Percentiles rank a stretch among this genome's conserved stretches.
phyloP scores from a whole-genome alignment of 2,113 vertebrate genomes.

The Brachypteracias leptosomus region DNA sequence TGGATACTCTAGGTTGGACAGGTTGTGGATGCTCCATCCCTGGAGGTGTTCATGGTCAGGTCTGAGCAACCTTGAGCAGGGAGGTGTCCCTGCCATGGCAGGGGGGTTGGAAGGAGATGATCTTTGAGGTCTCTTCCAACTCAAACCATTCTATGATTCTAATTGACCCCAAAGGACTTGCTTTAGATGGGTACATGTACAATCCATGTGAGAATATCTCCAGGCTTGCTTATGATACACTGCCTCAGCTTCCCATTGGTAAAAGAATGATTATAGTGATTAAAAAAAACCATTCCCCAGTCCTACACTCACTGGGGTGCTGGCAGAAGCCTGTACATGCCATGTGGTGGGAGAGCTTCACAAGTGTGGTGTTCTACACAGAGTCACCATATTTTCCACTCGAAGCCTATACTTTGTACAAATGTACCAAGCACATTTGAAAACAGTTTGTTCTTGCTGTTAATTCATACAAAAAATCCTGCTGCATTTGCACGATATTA shows the following conservation, averaged over 20 bases:
- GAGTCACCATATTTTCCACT: not conserved
- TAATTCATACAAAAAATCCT: not conserved
- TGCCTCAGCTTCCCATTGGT: not conserved
- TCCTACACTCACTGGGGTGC: not conserved
- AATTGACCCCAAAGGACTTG: not conserved
- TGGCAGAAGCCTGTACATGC: not conserved
- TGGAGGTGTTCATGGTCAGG: too few relatives aligned
- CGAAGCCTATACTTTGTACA: not conserved
- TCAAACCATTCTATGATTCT: too few relatives aligned
- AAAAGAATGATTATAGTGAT: not conserved
- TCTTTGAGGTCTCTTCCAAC: too few relatives aligned
- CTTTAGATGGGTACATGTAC: not conserved
- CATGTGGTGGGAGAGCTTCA: not conserved
- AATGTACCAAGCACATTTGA: not conserved
- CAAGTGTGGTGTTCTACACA: not conserved
- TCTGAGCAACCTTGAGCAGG: too few relatives aligned
- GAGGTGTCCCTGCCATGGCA: too few relatives aligned
- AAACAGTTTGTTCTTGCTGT: slow-evolving; percentile 19
- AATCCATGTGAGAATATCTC: not conserved
- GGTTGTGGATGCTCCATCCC: too few relatives aligned
- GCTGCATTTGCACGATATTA: not conserved
- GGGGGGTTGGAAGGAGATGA: too few relatives aligned
- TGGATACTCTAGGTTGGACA: too few relatives aligned
- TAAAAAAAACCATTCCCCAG: not conserved
- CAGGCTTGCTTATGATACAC: not conserved